Base-by-base conservation (phyloP, 2,113 vertebrate genomes). In the Hyperopisus bebe region DNA sequence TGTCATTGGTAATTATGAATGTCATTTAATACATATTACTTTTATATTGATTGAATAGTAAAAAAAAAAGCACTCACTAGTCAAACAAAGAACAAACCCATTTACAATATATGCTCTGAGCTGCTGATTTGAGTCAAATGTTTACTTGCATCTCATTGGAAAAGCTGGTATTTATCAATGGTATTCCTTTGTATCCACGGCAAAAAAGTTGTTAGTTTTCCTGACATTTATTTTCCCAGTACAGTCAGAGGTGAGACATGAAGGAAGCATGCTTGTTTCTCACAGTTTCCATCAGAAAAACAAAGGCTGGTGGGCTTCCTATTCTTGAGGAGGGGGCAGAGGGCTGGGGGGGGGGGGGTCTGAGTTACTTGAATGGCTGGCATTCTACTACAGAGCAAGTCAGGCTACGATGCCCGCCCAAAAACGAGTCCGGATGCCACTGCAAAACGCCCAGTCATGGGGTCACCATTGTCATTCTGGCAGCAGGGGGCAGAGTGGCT, bases 231-330 rank as follows among this genome's bases (percentile, higher is more conserved):
- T 24, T 39, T 88, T 86, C 2, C 62, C 27, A 50, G 35, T 21
- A 51, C 11, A 88, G 55, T 62, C 39, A 24, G 47, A 15, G 89
- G 91, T 47, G 1, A 70, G 47, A 87, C 66, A 47, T 39, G 51
- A 90, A 44, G 89, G 82, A 86, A 84, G 82, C 82, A 19, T 84
- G 91, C 44, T 91, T 90, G 91, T 90, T 93, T 92, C 24, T 1
- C 53, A 74, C 19, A 3, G 92, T 94, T 94, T 93, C 93, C 92
- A 94, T 93, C 90, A 86, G 84, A 70, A 90, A 77, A 89, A 89
- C 66, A 62, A 89, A 90, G 83, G 90, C 88, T 89, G 90, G 77
- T 55, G 27, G 53, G 87, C 88, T 50, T 85, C 91, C 35, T 58
- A 80, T 80, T 80, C 19, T 10, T 13, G 48, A 74, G 39, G 58